Conservation (phyloP, 2,888 invertebrate species). For the Cheilosia impressa region DNA sequence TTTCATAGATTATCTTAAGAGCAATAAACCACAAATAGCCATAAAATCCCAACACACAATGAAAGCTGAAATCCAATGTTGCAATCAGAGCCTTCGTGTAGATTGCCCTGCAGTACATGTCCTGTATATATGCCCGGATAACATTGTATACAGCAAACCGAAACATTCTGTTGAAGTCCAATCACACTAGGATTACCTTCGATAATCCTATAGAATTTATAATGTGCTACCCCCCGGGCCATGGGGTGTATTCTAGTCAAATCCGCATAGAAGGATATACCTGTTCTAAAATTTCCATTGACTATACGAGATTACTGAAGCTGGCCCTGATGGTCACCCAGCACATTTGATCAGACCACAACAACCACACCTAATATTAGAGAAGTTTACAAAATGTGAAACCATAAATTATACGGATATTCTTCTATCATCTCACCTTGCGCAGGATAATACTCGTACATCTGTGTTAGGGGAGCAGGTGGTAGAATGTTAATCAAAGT, state of each 20-base stretch:
- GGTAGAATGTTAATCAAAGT: constrained; percentile 65
- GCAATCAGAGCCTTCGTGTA: constrained; percentile 3
- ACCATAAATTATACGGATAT: constrained; percentile 51
- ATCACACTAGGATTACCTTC: constrained; percentile 56
- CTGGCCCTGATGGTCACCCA: not conserved
- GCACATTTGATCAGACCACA: constrained; percentile 5
- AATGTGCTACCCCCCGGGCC: constrained; percentile 27
- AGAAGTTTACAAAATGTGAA: constrained; percentile 18
- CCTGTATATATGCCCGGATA: constrained; percentile 3
- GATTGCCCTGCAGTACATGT: constrained; percentile 3
- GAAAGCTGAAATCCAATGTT: constrained; percentile 26
- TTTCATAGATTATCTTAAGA: not conserved
- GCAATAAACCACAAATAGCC: not conserved
- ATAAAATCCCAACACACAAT: constrained; percentile 23
- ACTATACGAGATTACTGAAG: constrained; percentile 43
- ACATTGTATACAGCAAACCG: constrained; percentile 37
- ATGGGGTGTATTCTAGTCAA: constrained; percentile 34
- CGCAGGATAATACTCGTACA: not conserved
- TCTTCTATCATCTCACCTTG: constrained; percentile 26
- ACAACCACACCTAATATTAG: not conserved
- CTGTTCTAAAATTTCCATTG: constrained; percentile 42
- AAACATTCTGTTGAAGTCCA: constrained; percentile 50
- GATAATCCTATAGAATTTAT: constrained; percentile 68
- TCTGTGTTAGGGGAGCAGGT: constrained; percentile 31
- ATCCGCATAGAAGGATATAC: not conserved